These are phyloP conservation scores for Chelon auratus DNA, from an alignment of 2,797 vertebrate genomes.

Conservation along the genomic window DNA sequence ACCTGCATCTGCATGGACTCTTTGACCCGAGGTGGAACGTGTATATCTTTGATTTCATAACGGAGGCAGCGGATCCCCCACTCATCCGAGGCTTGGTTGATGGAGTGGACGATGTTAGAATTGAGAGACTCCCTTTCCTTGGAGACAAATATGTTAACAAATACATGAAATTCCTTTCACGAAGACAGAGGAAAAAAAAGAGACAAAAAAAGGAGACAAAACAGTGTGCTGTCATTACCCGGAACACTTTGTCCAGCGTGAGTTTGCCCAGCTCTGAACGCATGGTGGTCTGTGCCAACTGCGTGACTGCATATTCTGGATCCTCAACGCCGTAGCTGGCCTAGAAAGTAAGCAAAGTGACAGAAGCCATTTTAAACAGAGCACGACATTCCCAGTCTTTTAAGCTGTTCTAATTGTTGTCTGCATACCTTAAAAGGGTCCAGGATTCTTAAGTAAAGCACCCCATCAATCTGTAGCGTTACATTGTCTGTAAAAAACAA, in stretches of 20 bases:
- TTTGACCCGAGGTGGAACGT: slow-evolving; percentile 94
- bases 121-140: slow-evolving; percentile 96
- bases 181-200: not conserved
- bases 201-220: not conserved
- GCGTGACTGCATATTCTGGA: slow-evolving; percentile 96
- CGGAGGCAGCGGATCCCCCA: slow-evolving; percentile 98
- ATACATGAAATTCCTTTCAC: not conserved
- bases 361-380: not conserved
- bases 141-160: not conserved
- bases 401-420: not conserved
- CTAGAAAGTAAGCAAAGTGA: slow-evolving; percentile 70
- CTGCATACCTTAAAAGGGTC: slow-evolving; percentile 93
- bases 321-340: slow-evolving; percentile 98
- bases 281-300: slow-evolving; percentile 98
- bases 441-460: slow-evolving; percentile 94
- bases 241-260: slow-evolving; percentile 96
- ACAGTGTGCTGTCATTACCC: slow-evolving; percentile 81
- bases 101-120: slow-evolving; percentile 94
- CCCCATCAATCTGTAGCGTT: slow-evolving; percentile 96
- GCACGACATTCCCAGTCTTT: too few species aligned
- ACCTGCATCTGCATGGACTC: slow-evolving; percentile 99
- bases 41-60: slow-evolving; percentile 98
- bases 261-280: slow-evolving; percentile 97
- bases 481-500: slow-evolving; percentile 89
- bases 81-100: slow-evolving; percentile 92